Evolutionary conservation across 2,113 vertebrate species (phyloP), one percentile per base, ranked within the genome.

Genomic region (Pterocles burchelli): DNA sequence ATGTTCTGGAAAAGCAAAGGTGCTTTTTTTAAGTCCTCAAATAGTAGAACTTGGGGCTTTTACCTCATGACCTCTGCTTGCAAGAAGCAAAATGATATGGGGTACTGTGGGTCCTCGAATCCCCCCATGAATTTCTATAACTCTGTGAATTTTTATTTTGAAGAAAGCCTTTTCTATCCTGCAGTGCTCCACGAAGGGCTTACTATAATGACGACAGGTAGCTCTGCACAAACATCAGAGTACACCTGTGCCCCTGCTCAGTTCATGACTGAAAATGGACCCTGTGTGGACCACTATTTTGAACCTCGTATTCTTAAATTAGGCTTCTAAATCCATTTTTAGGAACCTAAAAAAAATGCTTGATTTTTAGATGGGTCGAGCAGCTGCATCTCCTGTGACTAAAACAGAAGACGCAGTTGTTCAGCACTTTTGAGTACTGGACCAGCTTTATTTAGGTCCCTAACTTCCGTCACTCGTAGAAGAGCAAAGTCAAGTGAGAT

Each of bases 361-460:
- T 54, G n/a, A 49, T 41, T 78, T 89, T 89, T 19, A 78, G 45
- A 71, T 31, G 28, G 62, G 72, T 31, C 6, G 17, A 65, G 83
- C 88, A 93, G 90, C 92, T 95, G 92, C 95, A 65, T 20, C 57
- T 73, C n/a, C 70, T 41, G 21, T 51, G 77, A 80, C 71, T 93
- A 51, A 19, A 10, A 83, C n/a, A 73, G 70, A 45, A 89, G 65
- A 72, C 3, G 2, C 48, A 59, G 79, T 85, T 80, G 71, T 76
- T 84, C 57, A 78, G 79, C 65, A 92, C 85, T 83, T 90, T 29
- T 65, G 54, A 93, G 45, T 81, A 61, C 4, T 9, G 1, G 49
- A 82, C 19, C 72, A 61, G 76, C 68, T 90, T 96, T 86, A 90
- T 90, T 92, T 82, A 73, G 85, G 73, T 75, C 28, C 36, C 57